These are phyloP conservation scores for Eupithecia subfuscata DNA, from an alignment of 2,888 invertebrate species.

Conservation along the genomic window DNA sequence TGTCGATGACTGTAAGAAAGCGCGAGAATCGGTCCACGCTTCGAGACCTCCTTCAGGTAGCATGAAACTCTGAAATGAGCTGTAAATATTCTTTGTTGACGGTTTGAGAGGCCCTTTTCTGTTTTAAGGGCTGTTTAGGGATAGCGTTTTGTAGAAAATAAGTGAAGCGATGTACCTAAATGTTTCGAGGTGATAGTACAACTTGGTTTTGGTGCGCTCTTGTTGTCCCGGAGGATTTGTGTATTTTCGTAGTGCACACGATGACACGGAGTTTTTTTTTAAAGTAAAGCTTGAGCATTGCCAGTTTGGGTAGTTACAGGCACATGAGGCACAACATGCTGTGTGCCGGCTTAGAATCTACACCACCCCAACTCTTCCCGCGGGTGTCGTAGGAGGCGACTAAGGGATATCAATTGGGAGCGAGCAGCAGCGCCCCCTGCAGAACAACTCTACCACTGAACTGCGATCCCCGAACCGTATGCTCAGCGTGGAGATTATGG, in stretches of 20 bases:
- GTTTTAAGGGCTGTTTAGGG: conserved; percentile 5
- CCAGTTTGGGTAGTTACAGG: no score
- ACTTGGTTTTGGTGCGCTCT: background rate
- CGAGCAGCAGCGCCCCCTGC: no score
- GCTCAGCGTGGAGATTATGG: no score
- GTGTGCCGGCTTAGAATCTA: no score
- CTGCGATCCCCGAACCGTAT: no score
- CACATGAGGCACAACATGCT: no score
- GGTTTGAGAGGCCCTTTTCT: conserved; percentile 52
- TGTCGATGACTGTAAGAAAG: conserved; percentile 26
- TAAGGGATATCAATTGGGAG: no score
- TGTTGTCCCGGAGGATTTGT: background rate
- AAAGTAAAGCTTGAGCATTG: no score
- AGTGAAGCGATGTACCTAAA: background rate
- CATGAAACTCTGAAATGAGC: conserved; percentile 43
- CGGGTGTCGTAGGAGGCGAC: no score
- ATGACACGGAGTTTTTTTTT: no score
- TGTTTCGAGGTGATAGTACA: background rate
- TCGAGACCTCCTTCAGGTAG: conserved; percentile 43
- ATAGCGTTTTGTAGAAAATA: conserved; percentile 5
- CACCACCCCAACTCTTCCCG: no score
- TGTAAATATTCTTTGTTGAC: conserved; percentile 62
- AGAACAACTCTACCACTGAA: no score
- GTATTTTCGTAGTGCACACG: background rate
- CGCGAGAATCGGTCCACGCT: conserved; percentile 30